These are phyloP conservation scores for Nomada lathburiana DNA, from an alignment of 2,888 invertebrate genomes.

Conservation along the genomic window DNA sequence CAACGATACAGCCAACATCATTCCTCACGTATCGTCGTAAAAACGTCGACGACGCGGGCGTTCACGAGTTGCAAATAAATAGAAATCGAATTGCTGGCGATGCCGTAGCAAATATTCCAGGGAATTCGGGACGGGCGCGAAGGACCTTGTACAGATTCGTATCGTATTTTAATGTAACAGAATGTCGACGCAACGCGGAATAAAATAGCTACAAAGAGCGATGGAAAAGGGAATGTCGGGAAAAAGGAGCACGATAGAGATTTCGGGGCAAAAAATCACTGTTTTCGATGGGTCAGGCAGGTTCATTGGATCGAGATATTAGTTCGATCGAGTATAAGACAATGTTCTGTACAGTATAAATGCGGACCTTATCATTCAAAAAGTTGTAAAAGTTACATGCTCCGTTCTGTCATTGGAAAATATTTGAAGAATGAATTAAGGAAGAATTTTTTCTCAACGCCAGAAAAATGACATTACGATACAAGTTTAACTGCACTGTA, in stretches of 20 bases:
- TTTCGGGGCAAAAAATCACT: background rate
- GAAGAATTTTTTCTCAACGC: too few relatives aligned
- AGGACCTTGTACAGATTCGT: slow-evolving; percentile 3
- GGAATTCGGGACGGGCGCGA: slow-evolving; percentile 1
- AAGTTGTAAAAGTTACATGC: too few relatives aligned
- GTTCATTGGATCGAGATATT: too few relatives aligned
- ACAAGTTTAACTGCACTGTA: background rate
- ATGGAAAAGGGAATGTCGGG: too few relatives aligned
- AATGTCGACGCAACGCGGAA: background rate
- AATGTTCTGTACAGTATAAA: too few relatives aligned
- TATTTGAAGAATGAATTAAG: too few relatives aligned
- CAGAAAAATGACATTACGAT: too few relatives aligned
- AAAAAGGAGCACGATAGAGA: background rate
- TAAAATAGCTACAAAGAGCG: slow-evolving; percentile 1
- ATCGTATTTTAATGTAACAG: background rate
- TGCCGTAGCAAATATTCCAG: slow-evolving; percentile 12
- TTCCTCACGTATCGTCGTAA: slow-evolving; percentile 5
- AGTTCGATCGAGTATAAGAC: too few relatives aligned
- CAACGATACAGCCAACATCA: slow-evolving; percentile 25
- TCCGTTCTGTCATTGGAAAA: too few relatives aligned
- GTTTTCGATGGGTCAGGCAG: background rate
- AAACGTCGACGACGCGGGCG: slow-evolving; percentile 4
- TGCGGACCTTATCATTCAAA: too few relatives aligned
- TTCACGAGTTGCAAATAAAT: slow-evolving; percentile 10
- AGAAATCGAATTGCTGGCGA: slow-evolving; percentile 6